Conservation (phyloP, 2,888 invertebrate species). For the Mermis nigrescens region DNA sequence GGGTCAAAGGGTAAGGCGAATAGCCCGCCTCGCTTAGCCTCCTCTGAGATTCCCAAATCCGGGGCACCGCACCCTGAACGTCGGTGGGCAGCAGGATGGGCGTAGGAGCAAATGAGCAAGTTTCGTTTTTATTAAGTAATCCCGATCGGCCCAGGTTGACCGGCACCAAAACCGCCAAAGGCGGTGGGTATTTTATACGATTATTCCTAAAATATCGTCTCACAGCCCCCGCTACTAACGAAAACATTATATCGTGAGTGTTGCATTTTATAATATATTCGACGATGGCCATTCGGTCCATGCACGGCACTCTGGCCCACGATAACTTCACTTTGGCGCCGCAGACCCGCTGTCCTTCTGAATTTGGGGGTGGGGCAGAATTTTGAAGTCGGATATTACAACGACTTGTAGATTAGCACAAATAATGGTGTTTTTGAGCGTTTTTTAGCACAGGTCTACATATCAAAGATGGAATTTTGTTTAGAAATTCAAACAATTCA, state of each 20-base stretch:
- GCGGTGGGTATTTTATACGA: conserved; percentile 17
- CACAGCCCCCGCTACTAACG: conserved; percentile 18
- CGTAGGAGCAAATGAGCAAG: conserved; percentile 24
- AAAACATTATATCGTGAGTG: conserved; percentile 15
- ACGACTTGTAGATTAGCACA: too few relatives aligned
- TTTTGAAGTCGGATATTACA: too few relatives aligned
- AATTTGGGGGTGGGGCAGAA: too few relatives aligned
- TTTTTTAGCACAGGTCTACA: too few relatives aligned
- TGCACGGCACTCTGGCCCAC: conserved; percentile 12
- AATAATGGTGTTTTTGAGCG: too few relatives aligned
- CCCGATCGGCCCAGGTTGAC: too few relatives aligned
- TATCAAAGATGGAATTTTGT: too few relatives aligned
- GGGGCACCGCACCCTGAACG: conserved; percentile 42
- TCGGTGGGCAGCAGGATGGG: conserved; percentile 37
- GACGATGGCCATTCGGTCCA: conserved; percentile 13
- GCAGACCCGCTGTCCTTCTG: too few relatives aligned
- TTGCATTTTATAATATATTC: conserved; percentile 16
- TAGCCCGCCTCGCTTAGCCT: conserved; percentile 34
- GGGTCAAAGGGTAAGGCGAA: neutral
- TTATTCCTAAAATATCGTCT: conserved; percentile 14
- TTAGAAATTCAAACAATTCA: too few relatives aligned
- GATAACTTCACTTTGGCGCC: too few relatives aligned
- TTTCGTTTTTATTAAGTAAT: conserved; percentile 12
- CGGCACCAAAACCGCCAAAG: conserved; percentile 15
- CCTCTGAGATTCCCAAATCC: conserved; percentile 42